A percentile compares a stretch with the other conserved stretches of the same genome.
Conservation (phyloP, 2,113 vertebrate genomes). For the Neofelis nebulosa region DNA sequence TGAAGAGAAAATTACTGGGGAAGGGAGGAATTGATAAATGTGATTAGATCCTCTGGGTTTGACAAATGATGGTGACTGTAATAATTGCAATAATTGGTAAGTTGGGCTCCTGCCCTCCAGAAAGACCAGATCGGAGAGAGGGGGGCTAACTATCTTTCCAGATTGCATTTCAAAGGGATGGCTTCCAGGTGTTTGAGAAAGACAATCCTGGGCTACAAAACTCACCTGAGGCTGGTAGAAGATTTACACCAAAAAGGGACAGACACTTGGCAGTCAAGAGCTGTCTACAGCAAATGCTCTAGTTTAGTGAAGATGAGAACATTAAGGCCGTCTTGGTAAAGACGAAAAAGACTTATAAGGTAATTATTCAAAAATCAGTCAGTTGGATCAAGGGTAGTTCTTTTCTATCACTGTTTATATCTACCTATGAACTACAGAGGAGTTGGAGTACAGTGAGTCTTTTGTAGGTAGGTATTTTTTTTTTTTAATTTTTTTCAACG, state of each 20-base stretch:
- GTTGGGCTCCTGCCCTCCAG: neutral
- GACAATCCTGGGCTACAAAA: neutral
- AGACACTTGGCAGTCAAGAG: neutral
- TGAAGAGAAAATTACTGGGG: fast-evolving
- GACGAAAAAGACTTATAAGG: neutral
- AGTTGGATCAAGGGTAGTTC: neutral
- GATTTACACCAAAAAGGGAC: neutral
- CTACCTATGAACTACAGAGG: neutral
- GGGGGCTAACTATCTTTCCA: neutral
- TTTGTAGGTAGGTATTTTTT: neutral
- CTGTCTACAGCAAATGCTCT: neutral
- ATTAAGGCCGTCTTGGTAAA: neutral
- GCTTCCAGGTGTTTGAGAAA: neutral
- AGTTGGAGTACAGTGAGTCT: neutral
- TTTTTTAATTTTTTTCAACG: too few relatives aligned
- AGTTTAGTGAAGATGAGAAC: neutral
- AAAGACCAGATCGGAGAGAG: neutral
- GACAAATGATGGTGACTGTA: neutral
- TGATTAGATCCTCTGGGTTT: neutral
- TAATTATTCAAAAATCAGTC: neutral
- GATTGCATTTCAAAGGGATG: neutral
- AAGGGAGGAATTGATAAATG: too few relatives aligned
- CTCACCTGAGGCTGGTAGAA: fast-evolving
- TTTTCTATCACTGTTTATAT: neutral
- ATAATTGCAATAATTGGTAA: neutral